Conservation (phyloP, 1,140 invertebrate genomes). For the Gonioctena quinquepunctata region DNA sequence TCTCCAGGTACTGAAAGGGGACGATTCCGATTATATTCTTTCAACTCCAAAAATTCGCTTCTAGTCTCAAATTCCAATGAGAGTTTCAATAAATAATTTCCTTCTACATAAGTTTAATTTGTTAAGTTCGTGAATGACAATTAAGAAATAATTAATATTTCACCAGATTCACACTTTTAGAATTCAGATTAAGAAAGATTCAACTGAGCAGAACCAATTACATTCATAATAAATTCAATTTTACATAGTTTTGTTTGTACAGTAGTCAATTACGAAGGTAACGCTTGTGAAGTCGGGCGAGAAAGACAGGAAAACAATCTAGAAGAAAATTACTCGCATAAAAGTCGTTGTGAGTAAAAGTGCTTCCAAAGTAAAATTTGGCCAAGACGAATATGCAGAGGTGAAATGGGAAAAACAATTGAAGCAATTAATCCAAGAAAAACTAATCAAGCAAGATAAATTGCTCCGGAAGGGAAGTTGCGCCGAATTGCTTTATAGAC, state of each 20-base stretch:
- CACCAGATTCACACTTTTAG: too few relatives aligned
- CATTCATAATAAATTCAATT: conserved; percentile 15
- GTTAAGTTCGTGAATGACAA: too few relatives aligned
- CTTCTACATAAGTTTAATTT: too few relatives aligned
- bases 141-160: too few relatives aligned
- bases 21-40: too few relatives aligned
- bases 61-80: too few relatives aligned
- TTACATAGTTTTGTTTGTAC: conserved; percentile 16
- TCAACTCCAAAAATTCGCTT: too few relatives aligned
- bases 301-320: conserved; percentile 28
- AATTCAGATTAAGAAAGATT: too few relatives aligned
- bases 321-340: conserved; percentile 37
- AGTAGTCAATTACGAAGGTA: conserved; percentile 24
- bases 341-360: conserved; percentile 41
- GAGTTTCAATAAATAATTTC: too few relatives aligned
- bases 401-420: conserved; percentile 57
- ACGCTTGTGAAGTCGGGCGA: conserved; percentile 8
- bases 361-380: conserved; percentile 45
- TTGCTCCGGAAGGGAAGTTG: conserved; percentile 43
- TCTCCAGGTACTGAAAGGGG: too few relatives aligned
- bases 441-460: conserved; percentile 58
- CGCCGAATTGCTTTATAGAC: conserved; percentile 55
- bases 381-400: conserved; percentile 51
- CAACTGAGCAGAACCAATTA: not conserved
- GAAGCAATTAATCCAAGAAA: conserved; percentile 57